Base-by-base conservation (phyloP, 2,797 vertebrate species). In the Spinus olivaceus region DNA sequence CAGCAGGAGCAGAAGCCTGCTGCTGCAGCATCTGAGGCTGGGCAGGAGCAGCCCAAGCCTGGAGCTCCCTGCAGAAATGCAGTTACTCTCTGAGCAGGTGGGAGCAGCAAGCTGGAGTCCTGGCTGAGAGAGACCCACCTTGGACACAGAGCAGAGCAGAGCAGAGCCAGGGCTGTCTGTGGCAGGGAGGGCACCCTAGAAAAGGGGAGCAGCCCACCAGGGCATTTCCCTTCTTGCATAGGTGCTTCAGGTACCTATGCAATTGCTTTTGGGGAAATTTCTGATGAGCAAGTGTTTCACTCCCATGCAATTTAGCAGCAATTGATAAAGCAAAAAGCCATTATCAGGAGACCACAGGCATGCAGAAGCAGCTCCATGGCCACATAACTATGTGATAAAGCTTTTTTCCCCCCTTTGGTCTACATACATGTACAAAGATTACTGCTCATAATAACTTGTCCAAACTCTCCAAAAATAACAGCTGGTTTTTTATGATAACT, bases 221-320 rank as follows among this genome's bases (percentile, higher is more conserved):
- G n/a, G 24, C 30, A 30, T n/a, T 56, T 76, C 37, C 33, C 23
- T 83, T 17, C 39, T 46, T 50, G n/a, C n/a, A n/a, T n/a, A n/a
- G 1, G 6, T 60, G 11, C 35, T 74, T 6, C 0, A 5, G 24
- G 10, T 8, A 47, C 24, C 9, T 4, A 6, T 0, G 4, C 1
- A 11, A 35, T 5, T 44, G 13, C 67, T 56, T 56, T 17, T 12
- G 60, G 16, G 37, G 42, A 72, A 54, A 35, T 51, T 61, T 64
- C 59, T 46, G 46, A 37, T 1, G 2, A 50, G 44, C 42, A 65
- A 37, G 17, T 8, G 12, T 82, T 82, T 33, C 16, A 53, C 8
- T 44, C 37, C 23, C 49, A 8, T 0, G 7, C 39, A 33, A 37
- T 60, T 63, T 30, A 46, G 30, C 24, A 77, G 46, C 12, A 30